phyloP scores from a whole-genome alignment of 2,113 vertebrate genomes.

The Columba janthina region DNA sequence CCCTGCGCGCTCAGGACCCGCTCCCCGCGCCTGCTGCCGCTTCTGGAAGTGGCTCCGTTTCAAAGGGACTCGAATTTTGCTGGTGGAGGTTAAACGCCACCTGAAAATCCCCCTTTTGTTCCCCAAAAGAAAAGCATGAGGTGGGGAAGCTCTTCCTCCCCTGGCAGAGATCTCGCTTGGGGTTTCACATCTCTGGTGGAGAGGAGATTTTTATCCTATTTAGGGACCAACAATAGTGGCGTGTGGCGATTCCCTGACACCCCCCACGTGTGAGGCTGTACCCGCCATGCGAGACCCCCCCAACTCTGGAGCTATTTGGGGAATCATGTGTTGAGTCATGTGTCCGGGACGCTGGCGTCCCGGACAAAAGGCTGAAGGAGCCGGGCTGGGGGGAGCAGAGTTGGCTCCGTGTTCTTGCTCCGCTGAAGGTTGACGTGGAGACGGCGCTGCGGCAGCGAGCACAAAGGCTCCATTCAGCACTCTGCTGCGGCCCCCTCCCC shows the following conservation, averaged over 20 bases:
- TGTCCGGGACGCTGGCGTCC: not conserved
- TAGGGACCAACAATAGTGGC: not conserved
- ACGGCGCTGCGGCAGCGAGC: constrained; percentile 50
- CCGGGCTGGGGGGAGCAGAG: not conserved
- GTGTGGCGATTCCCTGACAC: too few species aligned
- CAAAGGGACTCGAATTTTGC: not conserved
- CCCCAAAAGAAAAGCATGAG: too few species aligned
- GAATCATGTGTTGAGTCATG: not conserved
- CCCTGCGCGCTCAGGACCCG: not conserved
- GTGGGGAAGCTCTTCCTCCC: not conserved
- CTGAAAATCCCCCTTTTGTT: not conserved
- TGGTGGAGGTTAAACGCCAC: not conserved
- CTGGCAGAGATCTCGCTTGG: not conserved
- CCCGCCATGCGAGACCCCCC: fast-evolving
- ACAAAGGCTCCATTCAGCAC: constrained; percentile 58
- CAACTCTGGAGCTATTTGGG: fast-evolving
- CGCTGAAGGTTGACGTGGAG: constrained; percentile 31
- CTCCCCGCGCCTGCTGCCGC: not conserved
- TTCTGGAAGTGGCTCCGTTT: fast-evolving
- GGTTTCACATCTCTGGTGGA: not conserved
- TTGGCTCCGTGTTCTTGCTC: not conserved
- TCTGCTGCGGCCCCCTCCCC: constrained; percentile 25
- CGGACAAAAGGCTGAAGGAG: not conserved
- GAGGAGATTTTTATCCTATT: not conserved
- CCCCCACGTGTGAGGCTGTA: too few species aligned